Evolutionary conservation across 2,797 vertebrate genomes (phyloP), one percentile per base, ranked within the genome.

Genomic region (Molossus molossus): DNA sequence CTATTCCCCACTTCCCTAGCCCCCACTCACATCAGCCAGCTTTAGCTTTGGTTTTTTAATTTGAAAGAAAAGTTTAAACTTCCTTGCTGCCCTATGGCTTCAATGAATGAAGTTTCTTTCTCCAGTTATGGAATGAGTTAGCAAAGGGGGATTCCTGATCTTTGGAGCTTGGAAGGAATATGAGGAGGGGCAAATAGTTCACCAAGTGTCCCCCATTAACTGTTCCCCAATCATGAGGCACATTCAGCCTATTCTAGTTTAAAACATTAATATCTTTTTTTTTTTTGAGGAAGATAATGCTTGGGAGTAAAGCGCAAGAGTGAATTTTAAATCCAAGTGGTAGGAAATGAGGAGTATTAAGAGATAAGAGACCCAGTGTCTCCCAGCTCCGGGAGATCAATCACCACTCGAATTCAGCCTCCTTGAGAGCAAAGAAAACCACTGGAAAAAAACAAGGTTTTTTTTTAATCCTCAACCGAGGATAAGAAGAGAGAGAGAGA

Each of bases 51-150:
- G 75, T 82, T 76, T 94, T 96, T 86, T 90, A 70, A 76, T 64
- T 29, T 86, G 62, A 95, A 88, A 72, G 53, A 85, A 96, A 88
- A 85, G 37, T 60, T 33, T 70, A 48, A 86, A 88, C 14, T 88
- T 87, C 75, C 67, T 86, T 69, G 75, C n/a, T 87, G 79, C 67
- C 57, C 69, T n/a, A 50, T 77, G 64, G 85, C 48, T 37, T 94
- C 87, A 18, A 12, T 15, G 77, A 81, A 48, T 40, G 60, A 65
- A 86, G 75, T n/a, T 88, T 88, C 75, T 76, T 86, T 75, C 91
- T 90, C 85, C 40, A 72, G 72, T 57, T 83, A 83, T 29, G 91
- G 96, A 92, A 92, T 95, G 85, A 96, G 53, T 90, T 29, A 23
- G 77, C 37, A 33, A 17, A 73, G 25, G 69, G 69, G 33, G 3